Conservation (phyloP, 2,888 invertebrate species). For the Diarsia mendica region DNA sequence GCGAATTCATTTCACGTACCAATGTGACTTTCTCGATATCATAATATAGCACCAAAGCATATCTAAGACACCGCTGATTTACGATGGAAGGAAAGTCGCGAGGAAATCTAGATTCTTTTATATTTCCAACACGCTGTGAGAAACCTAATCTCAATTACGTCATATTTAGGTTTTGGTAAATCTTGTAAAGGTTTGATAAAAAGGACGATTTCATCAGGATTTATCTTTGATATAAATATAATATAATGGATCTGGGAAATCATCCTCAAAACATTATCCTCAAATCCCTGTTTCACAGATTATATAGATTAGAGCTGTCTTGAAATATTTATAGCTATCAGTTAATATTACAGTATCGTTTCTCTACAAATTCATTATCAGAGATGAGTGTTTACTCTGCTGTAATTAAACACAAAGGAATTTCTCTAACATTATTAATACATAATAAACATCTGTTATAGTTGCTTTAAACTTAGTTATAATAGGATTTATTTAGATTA, state of each 20-base stretch:
- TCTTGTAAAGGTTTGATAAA: slow-evolving; percentile 19
- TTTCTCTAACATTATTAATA: slow-evolving; percentile 46
- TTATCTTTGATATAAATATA: slow-evolving; percentile 25
- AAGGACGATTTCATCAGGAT: slow-evolving; percentile 1
- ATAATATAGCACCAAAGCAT: slow-evolving; percentile 11
- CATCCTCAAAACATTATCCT: neutral
- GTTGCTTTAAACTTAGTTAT: slow-evolving; percentile 34
- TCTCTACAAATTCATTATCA: slow-evolving; percentile 38
- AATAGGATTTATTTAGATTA: slow-evolving; percentile 20
- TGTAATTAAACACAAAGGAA: slow-evolving; percentile 55
- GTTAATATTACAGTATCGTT: slow-evolving; percentile 31
- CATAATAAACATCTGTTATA: slow-evolving; percentile 40
- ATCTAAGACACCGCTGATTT: slow-evolving; percentile 28
- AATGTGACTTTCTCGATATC: slow-evolving; percentile 21
- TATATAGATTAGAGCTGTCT: slow-evolving; percentile 3
- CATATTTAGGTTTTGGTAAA: slow-evolving; percentile 14
- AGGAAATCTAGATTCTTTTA: slow-evolving; percentile 23
- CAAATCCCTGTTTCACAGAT: slow-evolving; percentile 7
- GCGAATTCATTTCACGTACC: slow-evolving; percentile 28
- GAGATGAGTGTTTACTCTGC: slow-evolving; percentile 41
- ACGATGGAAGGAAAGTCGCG: slow-evolving; percentile 15
- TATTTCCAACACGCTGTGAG: slow-evolving; percentile 30
- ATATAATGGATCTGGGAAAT: neutral
- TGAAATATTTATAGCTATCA: slow-evolving; percentile 34
- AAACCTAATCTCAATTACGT: slow-evolving; percentile 33